A percentile compares a stretch with the other conserved stretches of the same genome.
Conservation (phyloP, 2,113 vertebrate genomes). For the cat (Felis catus) region F.catus_Fca126_mat1.0 CM031419.1:59006001-59006500, state of each 20-base stretch:
- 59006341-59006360: not conserved
- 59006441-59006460: not conserved
- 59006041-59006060: not conserved
- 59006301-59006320: not conserved
- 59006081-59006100: not conserved
- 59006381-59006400: not conserved
- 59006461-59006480: not conserved
- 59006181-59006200: not conserved
- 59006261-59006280: not conserved
- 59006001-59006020: not conserved
- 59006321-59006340: not conserved
- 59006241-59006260: not conserved
- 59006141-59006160: not conserved
- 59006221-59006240: not conserved
- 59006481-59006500: not conserved
- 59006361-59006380: not conserved
- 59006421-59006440: not conserved
- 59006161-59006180: not conserved
- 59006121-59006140: not conserved
- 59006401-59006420: not conserved
- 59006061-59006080: constrained; percentile 31
- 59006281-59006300: not conserved
- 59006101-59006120: not conserved
- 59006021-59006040: not conserved
- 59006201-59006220: not conserved